Base-by-base conservation (phyloP, 1,140 invertebrate genomes). In the Zaprionus gabonicus region DNA sequence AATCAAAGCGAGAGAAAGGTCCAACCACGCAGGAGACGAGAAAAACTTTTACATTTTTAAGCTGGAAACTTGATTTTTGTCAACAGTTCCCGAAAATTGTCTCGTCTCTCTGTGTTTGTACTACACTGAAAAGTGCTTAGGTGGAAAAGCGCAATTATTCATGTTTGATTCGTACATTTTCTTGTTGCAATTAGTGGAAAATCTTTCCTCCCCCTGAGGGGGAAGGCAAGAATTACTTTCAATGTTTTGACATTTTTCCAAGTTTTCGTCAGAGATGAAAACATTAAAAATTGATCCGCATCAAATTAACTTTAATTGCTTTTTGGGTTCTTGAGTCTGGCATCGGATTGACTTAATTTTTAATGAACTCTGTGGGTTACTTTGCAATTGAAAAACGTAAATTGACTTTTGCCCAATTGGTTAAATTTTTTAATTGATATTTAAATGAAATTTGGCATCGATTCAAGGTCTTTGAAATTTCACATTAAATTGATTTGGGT, bases 221-320 rank as follows among this genome's bases (percentile, higher is more conserved):
- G 53, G 44, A 34, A 51, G 56, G 41, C 38, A 17, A 17, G 28
- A 31, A 25, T 66, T 49, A 46, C 59, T 69, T 25, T 62, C 36
- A 51, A 25, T 77, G 65, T 71, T 77, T 73, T 69, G 74, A 77
- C 78, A 77, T 73, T 75, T 81, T 81, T 75, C 66, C 34, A 59
- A 68, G 55, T 44, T 56, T 75, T 25, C 2, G 41, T 44, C 41
- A 15, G 15, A 17, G 41, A 44, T 17, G 41, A 44, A 63, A 70
- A 59, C 82, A 85, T 85, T 82, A 85, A 85, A 79, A 70, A 85
- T 85, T 72, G 31, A 84, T 65, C 31, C 38, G 55, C 57, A 55
- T 20, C n/a, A 85, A 78, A 85, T 82, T 78, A 71, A 68, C 55
- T 78, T 78, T 76, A 85, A 85, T 85, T 84, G 82, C 59, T 71